Evolutionary conservation across 2,888 invertebrate species (phyloP).

Genomic region (Coecobrya sp.): DNA sequence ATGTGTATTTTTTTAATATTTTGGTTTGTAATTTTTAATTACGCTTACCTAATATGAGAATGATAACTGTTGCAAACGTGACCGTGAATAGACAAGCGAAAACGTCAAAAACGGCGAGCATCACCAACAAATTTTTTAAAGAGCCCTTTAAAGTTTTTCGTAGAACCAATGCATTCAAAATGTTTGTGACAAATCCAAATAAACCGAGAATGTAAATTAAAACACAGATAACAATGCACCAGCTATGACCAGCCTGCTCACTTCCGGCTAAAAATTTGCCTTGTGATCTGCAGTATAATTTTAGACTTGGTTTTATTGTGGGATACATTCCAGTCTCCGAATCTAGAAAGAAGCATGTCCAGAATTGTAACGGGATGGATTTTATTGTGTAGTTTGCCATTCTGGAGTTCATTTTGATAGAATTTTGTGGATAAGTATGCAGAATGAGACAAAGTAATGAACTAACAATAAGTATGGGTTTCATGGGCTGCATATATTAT

Average conservation of each 20-base stretch:
- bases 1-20: background rate
- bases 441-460: no score
- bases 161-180: background rate
- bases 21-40: background rate
- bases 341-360: no score
- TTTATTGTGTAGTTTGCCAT: no score
- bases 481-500: no score
- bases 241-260: background rate
- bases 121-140: background rate
- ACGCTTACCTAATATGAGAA: background rate
- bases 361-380: no score
- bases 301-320: no score
- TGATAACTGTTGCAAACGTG: background rate
- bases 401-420: no score
- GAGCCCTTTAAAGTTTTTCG: background rate
- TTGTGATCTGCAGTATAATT: background rate
- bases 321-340: no score
- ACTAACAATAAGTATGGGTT: no score
- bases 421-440: no score
- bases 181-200: constrained; percentile 19
- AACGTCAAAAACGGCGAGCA: background rate
- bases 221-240: background rate
- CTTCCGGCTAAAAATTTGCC: background rate
- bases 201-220: background rate
- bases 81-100: background rate